A percentile compares a stretch with the other conserved stretches of the same genome.
Evolutionary conservation across 2,888 invertebrate genomes (phyloP).

Genomic region (Pimpla rufipes): DNA sequence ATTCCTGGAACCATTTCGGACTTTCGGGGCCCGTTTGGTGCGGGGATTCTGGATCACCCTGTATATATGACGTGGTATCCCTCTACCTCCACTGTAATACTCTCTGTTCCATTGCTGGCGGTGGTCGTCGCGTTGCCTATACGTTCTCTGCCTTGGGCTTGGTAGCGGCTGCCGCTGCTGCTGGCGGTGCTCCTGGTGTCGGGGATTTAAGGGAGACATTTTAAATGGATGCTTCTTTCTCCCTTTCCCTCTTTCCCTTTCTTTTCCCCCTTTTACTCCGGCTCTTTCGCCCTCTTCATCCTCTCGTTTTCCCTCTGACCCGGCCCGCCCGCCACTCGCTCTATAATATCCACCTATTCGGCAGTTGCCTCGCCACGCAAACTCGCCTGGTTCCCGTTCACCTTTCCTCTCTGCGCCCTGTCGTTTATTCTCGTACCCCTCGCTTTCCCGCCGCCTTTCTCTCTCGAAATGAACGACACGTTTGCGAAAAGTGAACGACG

Average conservation of each 20-base stretch:
- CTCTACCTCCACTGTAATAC: constrained; percentile 1
- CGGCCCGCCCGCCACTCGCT: constrained; percentile 29
- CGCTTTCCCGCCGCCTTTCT: neutral
- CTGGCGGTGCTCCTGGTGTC: constrained; percentile 77
- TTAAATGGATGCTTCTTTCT: constrained; percentile 85
- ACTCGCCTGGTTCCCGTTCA: constrained; percentile 28
- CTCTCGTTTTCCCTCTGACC: constrained; percentile 57
- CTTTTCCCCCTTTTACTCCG: constrained; percentile 35
- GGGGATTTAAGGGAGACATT: constrained; percentile 82
- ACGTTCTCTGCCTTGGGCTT: constrained; percentile 48
- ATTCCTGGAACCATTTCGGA: too few species aligned
- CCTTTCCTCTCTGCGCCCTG: constrained; percentile 12
- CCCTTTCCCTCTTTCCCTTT: constrained; percentile 56
- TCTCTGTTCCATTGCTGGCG: constrained; percentile 41
- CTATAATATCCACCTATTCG: constrained; percentile 53
- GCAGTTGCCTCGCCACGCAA: constrained; percentile 44
- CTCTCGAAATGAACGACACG: constrained; percentile 3
- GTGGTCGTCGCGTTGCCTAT: constrained; percentile 59
- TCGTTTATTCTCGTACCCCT: neutral
- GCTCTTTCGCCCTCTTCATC: constrained; percentile 49
- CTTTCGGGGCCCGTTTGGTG: too few species aligned
- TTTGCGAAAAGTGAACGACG: constrained; percentile 25
- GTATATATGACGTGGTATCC: constrained; percentile 46
- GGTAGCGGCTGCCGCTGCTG: constrained; percentile 78
- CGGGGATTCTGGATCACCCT: too few species aligned